Evolutionary conservation across 1,140 invertebrate genomes (phyloP).

Genomic region (Carcinoscorpius rotundicauda): DNA sequence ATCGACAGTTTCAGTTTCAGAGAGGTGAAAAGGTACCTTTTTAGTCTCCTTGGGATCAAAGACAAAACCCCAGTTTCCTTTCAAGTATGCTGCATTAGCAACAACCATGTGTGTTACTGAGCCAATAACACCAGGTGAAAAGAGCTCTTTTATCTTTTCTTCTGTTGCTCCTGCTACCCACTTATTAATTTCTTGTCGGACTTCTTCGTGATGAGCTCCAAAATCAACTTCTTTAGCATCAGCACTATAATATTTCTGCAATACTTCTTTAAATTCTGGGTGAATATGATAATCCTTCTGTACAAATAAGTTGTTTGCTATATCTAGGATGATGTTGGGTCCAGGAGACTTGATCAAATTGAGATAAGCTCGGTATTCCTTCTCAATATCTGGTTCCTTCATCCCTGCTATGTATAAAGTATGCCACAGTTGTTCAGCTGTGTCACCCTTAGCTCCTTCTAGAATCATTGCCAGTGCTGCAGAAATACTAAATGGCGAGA

Average conservation of each 20-base stretch:
- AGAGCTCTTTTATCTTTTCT: not conserved
- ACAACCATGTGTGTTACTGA: not conserved
- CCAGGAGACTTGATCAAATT: too few relatives aligned
- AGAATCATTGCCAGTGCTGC: slow-evolving; percentile 24
- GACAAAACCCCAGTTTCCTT: not conserved
- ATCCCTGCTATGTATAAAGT: not conserved
- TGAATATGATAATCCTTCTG: too few relatives aligned
- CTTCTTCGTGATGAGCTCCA: not conserved
- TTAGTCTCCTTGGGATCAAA: not conserved
- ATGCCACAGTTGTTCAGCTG: not conserved
- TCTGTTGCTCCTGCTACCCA: not conserved
- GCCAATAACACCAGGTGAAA: not conserved
- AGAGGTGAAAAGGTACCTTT: not conserved
- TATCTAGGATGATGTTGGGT: too few relatives aligned
- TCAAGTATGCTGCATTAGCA: not conserved
- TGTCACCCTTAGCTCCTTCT: slow-evolving; percentile 18
- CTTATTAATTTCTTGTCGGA: not conserved
- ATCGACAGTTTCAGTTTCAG: not conserved
- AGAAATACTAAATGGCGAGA: slow-evolving; percentile 27
- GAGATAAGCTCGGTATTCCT: too few relatives aligned
- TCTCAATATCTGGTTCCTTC: too few relatives aligned
- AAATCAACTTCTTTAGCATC: not conserved
- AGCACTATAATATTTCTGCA: too few relatives aligned
- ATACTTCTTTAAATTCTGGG: too few relatives aligned
- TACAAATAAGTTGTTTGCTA: too few relatives aligned